Evolutionary conservation across 2,888 invertebrate genomes (phyloP).

Genomic region (Alviniconcha strummeri): DNA sequence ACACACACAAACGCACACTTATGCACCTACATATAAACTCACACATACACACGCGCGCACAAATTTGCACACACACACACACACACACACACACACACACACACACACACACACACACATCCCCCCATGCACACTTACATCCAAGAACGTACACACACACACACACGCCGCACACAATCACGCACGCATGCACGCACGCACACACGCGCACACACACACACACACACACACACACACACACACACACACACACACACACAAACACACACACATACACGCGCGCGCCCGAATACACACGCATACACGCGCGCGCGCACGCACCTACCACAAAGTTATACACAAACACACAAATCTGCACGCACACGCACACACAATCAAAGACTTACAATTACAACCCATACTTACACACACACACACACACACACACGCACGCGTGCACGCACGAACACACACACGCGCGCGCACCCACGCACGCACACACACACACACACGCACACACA

Average conservation of each 20-base stretch:
- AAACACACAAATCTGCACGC: no score
- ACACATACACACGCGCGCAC: conserved; percentile 7
- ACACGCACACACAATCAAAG: no score
- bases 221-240: no score
- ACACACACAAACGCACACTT: no score
- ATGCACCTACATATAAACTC: neutral
- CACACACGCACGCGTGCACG: conserved; percentile 4
- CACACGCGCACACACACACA: neutral
- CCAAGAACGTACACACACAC: neutral
- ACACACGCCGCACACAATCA: no score
- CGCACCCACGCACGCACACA: neutral
- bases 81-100: neutral
- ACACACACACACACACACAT: neutral
- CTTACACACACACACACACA: neutral
- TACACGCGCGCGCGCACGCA: neutral
- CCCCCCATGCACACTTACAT: neutral
- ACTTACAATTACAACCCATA: no score
- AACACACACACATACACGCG: neutral
- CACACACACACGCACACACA: neutral
- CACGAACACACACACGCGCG: neutral
- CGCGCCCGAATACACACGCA: neutral
- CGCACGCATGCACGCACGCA: neutral
- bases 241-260: neutral
- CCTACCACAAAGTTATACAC: neutral
- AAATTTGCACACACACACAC: neutral